Evolutionary conservation across 2,797 vertebrate genomes (phyloP).

Genomic region (Pangasius mekongensis): DNA sequence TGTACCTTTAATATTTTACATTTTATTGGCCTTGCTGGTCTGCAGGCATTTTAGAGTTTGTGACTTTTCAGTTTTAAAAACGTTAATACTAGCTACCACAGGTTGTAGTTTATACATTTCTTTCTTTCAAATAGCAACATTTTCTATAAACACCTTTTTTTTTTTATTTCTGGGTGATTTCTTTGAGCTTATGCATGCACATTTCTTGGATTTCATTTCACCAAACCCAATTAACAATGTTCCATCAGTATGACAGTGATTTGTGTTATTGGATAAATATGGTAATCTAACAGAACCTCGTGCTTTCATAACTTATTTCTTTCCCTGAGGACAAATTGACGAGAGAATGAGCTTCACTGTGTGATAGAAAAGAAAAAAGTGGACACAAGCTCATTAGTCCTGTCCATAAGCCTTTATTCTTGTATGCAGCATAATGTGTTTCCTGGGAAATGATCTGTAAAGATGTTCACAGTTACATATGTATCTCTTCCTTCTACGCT

Average conservation of each 20-base stretch:
- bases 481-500: background rate
- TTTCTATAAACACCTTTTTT: constrained; percentile 41
- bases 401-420: constrained; percentile 17
- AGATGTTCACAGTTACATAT: background rate
- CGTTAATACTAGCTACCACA: too few species aligned
- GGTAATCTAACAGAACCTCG: constrained; percentile 55
- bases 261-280: constrained; percentile 62
- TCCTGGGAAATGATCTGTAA: constrained; percentile 15
- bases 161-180: constrained; percentile 31
- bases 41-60: background rate
- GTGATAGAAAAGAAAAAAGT: background rate
- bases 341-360: constrained; percentile 26
- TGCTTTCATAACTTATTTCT: constrained; percentile 46
- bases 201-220: constrained; percentile 50
- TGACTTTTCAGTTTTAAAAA: background rate
- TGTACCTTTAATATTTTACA: too few species aligned
- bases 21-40: background rate
- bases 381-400: constrained; percentile 1
- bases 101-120: background rate
- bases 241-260: constrained; percentile 50
- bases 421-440: background rate
- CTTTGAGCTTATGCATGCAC: constrained; percentile 34
- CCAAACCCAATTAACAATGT: constrained; percentile 39
- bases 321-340: constrained; percentile 44
- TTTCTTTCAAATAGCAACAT: background rate